phyloP scores from a whole-genome alignment of 2,888 invertebrate genomes.

The Cataglyphis cursor region DNA sequence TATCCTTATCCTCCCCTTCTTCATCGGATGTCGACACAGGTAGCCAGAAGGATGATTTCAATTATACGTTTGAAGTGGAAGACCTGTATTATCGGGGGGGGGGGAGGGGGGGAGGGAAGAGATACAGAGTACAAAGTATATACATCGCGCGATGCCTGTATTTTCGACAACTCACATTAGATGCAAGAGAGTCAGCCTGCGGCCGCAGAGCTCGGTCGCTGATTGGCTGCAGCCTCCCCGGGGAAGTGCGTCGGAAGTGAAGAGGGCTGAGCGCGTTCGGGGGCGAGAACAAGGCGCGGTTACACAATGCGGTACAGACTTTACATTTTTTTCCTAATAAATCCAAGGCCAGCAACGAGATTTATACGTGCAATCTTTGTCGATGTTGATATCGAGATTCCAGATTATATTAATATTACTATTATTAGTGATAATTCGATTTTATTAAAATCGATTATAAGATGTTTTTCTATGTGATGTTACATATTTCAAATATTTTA shows the following conservation, averaged over 20 bases:
- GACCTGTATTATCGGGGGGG: constrained; percentile 32
- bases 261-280: constrained; percentile 75
- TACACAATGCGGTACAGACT: constrained; percentile 67
- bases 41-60: constrained; percentile 54
- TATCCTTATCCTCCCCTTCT: not conserved
- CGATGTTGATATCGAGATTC: not conserved
- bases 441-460: not conserved
- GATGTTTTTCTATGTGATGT: not conserved
- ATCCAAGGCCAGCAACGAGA: not conserved
- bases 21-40: not conserved
- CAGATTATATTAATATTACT: not conserved
- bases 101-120: constrained; percentile 38
- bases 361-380: not conserved
- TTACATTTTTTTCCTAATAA: not conserved
- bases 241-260: constrained; percentile 76
- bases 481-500: not conserved
- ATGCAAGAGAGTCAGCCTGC: constrained; percentile 70
- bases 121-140: not conserved
- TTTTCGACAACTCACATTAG: constrained; percentile 72
- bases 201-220: constrained; percentile 69
- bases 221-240: constrained; percentile 77
- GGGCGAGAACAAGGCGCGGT: constrained; percentile 55
- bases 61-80: constrained; percentile 36
- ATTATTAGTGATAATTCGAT: not conserved
- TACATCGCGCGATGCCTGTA: constrained; percentile 58